These are phyloP conservation scores for Potamilus streckersoni DNA, from an alignment of 1,140 invertebrate species.

Conservation along the genomic window DNA sequence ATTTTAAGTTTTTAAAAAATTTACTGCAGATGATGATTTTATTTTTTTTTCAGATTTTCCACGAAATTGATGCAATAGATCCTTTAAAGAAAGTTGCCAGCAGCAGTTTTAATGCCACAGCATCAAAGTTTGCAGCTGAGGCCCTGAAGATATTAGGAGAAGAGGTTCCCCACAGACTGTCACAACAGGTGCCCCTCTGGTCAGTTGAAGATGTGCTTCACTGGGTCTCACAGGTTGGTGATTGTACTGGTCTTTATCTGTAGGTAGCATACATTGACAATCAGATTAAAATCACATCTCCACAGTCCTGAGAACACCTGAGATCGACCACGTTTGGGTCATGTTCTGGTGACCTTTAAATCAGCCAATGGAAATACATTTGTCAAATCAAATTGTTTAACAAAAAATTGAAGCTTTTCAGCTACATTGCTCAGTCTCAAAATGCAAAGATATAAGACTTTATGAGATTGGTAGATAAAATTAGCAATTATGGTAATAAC, in stretches of 20 bases:
- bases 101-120: slow-evolving; percentile 93
- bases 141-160: slow-evolving; percentile 95
- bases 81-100: slow-evolving; percentile 96
- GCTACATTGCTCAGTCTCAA: too few species aligned
- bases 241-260: slow-evolving; percentile 1
- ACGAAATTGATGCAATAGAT: slow-evolving; percentile 94
- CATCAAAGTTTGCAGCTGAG: slow-evolving; percentile 97
- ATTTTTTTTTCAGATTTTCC: slow-evolving; percentile 76
- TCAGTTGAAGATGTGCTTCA: slow-evolving; percentile 94
- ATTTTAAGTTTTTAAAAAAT: not conserved
- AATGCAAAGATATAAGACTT: too few species aligned
- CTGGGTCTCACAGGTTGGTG: slow-evolving; percentile 90
- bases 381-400: too few species aligned
- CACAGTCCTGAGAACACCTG: too few species aligned
- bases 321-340: too few species aligned
- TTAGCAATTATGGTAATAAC: too few species aligned
- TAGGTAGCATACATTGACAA: too few species aligned
- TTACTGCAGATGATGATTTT: not conserved
- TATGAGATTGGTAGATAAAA: too few species aligned
- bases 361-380: too few species aligned
- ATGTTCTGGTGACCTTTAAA: too few species aligned
- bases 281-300: too few species aligned
- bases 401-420: too few species aligned
- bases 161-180: slow-evolving; percentile 96
- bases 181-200: slow-evolving; percentile 98